Evolutionary conservation across 1,140 invertebrate genomes (phyloP).

Genomic region (Halesus radiatus): DNA sequence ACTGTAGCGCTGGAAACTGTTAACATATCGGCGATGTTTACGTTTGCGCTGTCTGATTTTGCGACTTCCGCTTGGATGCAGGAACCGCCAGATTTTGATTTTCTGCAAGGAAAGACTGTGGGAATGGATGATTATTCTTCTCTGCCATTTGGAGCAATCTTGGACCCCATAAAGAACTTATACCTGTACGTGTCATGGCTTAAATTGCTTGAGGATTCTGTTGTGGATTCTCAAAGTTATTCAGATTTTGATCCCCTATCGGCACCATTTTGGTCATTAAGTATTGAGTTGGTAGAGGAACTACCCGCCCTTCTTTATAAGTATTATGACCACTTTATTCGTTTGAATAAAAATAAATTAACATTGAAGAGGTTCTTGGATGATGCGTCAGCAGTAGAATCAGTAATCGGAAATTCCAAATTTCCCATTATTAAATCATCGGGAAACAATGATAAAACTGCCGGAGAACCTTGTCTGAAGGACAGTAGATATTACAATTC

Average conservation of each 20-base stretch:
- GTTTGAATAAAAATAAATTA: conserved; percentile 34
- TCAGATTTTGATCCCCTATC: conserved; percentile 89
- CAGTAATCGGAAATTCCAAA: conserved; percentile 49
- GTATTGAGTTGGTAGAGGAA: conserved; percentile 43
- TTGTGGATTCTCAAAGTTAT: conserved; percentile 89
- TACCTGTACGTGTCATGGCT: conserved; percentile 91
- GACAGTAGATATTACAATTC: conserved; percentile 73
- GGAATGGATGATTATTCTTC: conserved; percentile 69
- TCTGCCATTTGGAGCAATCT: conserved; percentile 87
- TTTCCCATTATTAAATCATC: conserved; percentile 69
- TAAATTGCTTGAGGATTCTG: conserved; percentile 85
- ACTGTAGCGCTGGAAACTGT: conserved; percentile 76
- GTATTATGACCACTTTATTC: conserved; percentile 48
- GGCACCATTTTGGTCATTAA: conserved; percentile 82
- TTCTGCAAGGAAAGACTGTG: conserved; percentile 75
- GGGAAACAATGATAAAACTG: conserved; percentile 62
- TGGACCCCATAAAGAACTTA: conserved; percentile 85
- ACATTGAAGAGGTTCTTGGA: conserved; percentile 42
- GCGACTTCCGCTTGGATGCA: conserved; percentile 75
- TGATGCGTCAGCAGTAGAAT: conserved; percentile 37
- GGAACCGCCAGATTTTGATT: conserved; percentile 77
- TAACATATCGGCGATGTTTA: conserved; percentile 84
- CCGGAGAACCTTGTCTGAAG: conserved; percentile 60
- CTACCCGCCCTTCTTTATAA: conserved; percentile 41
- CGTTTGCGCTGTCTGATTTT: conserved; percentile 83